These are phyloP conservation scores for Mamestra configurata DNA, from an alignment of 1,140 invertebrate genomes.

Conservation along the genomic window DNA sequence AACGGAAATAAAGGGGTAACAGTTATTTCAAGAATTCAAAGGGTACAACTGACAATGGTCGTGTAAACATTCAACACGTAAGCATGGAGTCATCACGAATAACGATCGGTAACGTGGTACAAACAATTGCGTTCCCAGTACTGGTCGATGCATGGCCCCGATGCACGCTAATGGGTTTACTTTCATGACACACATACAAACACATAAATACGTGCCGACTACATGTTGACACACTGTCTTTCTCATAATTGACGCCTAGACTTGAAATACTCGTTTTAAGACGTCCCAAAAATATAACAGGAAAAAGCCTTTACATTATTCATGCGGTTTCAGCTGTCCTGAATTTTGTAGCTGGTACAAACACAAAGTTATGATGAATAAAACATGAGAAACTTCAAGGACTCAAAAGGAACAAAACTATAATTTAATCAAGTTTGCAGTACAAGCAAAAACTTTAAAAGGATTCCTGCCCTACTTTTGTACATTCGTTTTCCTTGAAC, in stretches of 20 bases:
- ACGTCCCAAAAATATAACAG: neutral
- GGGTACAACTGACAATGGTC: constrained; percentile 46
- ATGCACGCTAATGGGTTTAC: constrained; percentile 68
- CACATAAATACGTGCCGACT: constrained; percentile 6
- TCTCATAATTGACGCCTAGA: neutral
- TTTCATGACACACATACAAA: constrained; percentile 44
- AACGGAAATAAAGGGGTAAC: constrained; percentile 19
- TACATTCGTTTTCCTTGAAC: neutral
- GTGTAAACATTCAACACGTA: constrained; percentile 65
- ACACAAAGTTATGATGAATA: neutral
- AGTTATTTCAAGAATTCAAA: constrained; percentile 63
- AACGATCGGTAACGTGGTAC: constrained; percentile 58
- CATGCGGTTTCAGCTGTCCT: neutral
- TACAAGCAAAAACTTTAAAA: neutral
- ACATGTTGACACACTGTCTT: constrained; percentile 13
- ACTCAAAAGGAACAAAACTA: neutral
- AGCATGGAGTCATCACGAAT: constrained; percentile 58
- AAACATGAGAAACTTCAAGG: neutral
- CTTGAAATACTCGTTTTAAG: neutral
- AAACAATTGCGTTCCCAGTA: constrained; percentile 78
- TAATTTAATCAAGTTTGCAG: neutral
- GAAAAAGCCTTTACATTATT: neutral
- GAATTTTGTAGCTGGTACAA: neutral
- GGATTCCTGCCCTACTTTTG: neutral
- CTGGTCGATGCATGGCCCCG: constrained; percentile 62